Evolutionary conservation across 2,888 invertebrate species (phyloP).

Genomic region (Beris chalybata): DNA sequence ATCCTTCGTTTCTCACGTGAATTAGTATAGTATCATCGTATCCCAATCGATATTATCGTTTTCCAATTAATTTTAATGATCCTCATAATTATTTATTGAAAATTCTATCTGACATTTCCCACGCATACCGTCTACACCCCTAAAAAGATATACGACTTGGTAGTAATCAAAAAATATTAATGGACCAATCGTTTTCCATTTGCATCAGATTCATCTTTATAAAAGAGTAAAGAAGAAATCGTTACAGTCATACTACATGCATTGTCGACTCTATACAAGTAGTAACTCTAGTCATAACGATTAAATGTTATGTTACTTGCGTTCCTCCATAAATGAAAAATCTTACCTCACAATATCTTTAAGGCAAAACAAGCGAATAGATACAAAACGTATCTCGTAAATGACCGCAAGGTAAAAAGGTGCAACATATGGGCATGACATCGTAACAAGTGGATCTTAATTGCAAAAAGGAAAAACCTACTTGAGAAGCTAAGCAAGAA

Average conservation of each 20-base stretch:
- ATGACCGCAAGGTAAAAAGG: constrained; percentile 27
- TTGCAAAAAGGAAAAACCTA: background rate
- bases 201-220: too few species aligned
- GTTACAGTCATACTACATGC: too few species aligned
- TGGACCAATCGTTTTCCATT: too few species aligned
- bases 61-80: constrained; percentile 27
- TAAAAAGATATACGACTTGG: too few species aligned
- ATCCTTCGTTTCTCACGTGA: too few species aligned
- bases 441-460: constrained; percentile 19
- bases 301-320: constrained; percentile 19
- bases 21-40: too few species aligned
- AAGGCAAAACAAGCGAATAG: constrained; percentile 1
- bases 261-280: too few species aligned
- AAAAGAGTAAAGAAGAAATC: too few species aligned
- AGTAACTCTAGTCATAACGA: constrained; percentile 4
- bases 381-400: constrained; percentile 13
- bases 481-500: too few species aligned
- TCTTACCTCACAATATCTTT: background rate
- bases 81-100: background rate
- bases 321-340: constrained; percentile 21
- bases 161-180: too few species aligned
- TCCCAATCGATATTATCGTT: too few species aligned
- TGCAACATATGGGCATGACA: constrained; percentile 21
- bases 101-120: constrained; percentile 11
- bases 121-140: constrained; percentile 1